Evolutionary conservation across 2,888 invertebrate genomes (phyloP), one percentile per base, ranked within the genome.

Genomic region (Eupeodes luniger): DNA sequence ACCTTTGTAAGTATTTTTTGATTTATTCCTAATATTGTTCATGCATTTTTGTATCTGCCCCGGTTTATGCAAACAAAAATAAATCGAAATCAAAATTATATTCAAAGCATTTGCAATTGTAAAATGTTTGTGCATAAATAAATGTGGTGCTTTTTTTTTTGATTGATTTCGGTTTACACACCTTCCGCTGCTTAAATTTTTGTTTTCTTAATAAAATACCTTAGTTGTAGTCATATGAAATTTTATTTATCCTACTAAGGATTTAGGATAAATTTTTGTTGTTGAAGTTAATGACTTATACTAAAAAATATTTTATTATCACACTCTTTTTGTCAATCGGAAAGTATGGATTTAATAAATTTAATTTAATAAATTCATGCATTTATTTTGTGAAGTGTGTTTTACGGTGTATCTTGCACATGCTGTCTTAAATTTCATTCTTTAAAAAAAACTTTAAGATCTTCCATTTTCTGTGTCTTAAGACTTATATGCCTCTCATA

Each of bases 181-280:
- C 86, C 69, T 76, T 82, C 78, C 70, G 77, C 70, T 49, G 47
- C 40, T 36, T 5, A 59, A 49, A n/a, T 53, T 19, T 10, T 40
- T 5, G 6, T 51, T 36, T 67, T 75, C 40, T 14, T 49, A 82
- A 83, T 87, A 87, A 87, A 87, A 87, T 84, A 81, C 62, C 61
- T 77, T 47, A 81, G 84, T 62, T 59, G 6, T 12, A 77, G 87
- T 64, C 80, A 66, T 27, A 27, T 79, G 92, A 93, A 91, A 93
- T 90, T 92, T 89, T 89, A 93, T 93, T 93, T 91, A 92, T 92
- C 93, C 93, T 91, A 91, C 93, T 93, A 93, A 93, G 93, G 93
- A 92, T 91, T 27, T 90, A 92, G 93, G 93, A 92, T 92, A 92
- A 93, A 93, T 92, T 82, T 27, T 89, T 80, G 16, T 51, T 61